Evolutionary conservation across 2,888 invertebrate genomes (phyloP), one percentile per base, ranked within the genome.

Genomic region (Apantesis nais): DNA sequence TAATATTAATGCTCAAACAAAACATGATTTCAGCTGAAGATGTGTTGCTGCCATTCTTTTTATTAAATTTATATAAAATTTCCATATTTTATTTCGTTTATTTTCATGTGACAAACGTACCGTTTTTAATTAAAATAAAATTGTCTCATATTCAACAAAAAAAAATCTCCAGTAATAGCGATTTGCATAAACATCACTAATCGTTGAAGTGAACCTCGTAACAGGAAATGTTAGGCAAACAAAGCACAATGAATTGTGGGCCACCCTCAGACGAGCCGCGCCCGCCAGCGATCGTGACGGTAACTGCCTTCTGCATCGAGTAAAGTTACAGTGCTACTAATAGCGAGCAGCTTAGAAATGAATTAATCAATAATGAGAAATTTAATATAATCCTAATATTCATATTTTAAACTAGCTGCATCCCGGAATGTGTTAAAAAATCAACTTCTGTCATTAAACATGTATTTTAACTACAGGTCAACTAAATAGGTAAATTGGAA

Each of bases 201-300:
- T 83, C 77, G 79, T 73, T 69, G 75, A 78, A 82, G 79, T 83
- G 86, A 86, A 85, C 86, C 86, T 83, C 78, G 80, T 83, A 86
- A 82, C 89, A 90, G 92, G 90, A 92, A 93, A 90, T 83, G 86
- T 81, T 89, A 80, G 84, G 84, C 89, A 92, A 93, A 93, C 93
- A 93, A 92, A 90, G 84, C 87, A 86, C 88, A 89, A 90, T 87
- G 88, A 89, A 92, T 90, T 88, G 90, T 89, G 86, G 93, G 89
- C 93, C 93, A 93, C 93, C 93, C 92, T 89, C 86, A 85, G 84
- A 75, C 81, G 83, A 88, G 89, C 87, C 87, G 85, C 90, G 89
- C 91, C 92, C 90, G 91, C 90, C 82, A 85, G 78, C 78, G 81
- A 82, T 92, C 92, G 92, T 92, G 92, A 91, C 83, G 88, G 77